Evolutionary conservation across 2,797 vertebrate species (phyloP), one percentile per base, ranked within the genome.

Genomic region (Macropus fuliginosus): DNA sequence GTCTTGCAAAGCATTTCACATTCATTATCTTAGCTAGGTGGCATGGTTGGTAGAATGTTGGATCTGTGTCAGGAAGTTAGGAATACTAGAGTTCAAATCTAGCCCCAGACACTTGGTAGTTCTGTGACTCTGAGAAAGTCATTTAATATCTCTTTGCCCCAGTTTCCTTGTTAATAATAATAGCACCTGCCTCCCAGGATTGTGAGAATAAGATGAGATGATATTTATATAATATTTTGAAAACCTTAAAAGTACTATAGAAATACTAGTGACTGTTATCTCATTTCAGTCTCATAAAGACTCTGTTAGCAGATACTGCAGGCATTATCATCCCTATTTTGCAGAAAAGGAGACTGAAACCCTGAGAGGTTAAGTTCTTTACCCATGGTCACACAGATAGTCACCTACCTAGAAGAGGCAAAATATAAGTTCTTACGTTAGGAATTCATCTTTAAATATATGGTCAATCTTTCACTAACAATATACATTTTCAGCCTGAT

Each of bases 401-500:
- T 50, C 3, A 87, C 40, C 62, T 18, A 74, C 10, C 16, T n/a
- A 74, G n/a, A 74, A 74, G 34, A 24, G 40, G 24, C 40, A 46
- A 50, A 87, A 87, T 0, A 24, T 87, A 87, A 10, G 11, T 46
- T 46, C 8, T n/a, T 46, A 40, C 16, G 18, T 8, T 74, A 40
- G 66, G n/a, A 81, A 24, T 21, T 46, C n/a, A 81, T 87, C n/a
- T 81, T 81, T 81, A 81, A 81, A 81, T 27, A 46, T 21, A 46
- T 14, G 95, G 91, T 91, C 0, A 91, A 95, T 92, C 54, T 95
- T 95, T 94, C 50, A 90, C 94, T 98, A 96, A 94, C 81, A 92
- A 55, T 95, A 66, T 34, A 96, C 93, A 93, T 92, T 95, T 55
- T 54, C 97, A 91, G 16, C 52, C 97, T 95, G 95, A 97, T 91